These are phyloP conservation scores for Stichopus chloronotus DNA, from an alignment of 35 echinoderm and acorn worm genomes.

Conservation along the genomic window DNA sequence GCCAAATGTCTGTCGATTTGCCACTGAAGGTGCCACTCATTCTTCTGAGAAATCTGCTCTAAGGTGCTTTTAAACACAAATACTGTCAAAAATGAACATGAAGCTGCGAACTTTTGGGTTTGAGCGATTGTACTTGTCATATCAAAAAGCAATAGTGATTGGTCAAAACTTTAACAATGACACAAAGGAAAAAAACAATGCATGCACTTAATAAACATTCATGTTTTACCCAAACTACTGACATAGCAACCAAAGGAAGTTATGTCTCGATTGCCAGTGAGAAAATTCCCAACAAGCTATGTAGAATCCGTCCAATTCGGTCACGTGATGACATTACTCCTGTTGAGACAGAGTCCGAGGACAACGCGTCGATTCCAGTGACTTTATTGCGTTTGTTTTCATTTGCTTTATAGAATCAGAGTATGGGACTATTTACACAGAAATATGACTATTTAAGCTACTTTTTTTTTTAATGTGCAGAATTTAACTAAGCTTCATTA, in stretches of 20 bases:
- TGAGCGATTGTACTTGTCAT: conserved; percentile 58
- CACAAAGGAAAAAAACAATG: neutral
- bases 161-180: conserved; percentile 37
- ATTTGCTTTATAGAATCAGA: neutral
- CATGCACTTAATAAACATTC: conserved; percentile 20
- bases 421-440: conserved; percentile 17
- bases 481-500: neutral
- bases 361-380: too few species aligned
- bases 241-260: too few species aligned
- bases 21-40: too few species aligned
- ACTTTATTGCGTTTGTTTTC: neutral
- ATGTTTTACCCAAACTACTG: neutral
- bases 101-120: neutral
- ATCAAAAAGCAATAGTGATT: conserved; percentile 58
- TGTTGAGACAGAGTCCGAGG: too few species aligned
- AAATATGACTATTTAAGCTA: neutral
- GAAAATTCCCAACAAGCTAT: too few species aligned
- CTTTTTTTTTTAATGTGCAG: neutral
- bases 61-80: neutral
- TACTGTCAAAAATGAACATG: neutral
- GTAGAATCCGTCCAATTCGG: too few species aligned
- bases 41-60: neutral
- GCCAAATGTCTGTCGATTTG: too few species aligned
- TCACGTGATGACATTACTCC: too few species aligned
- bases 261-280: too few species aligned